Percentiles rank a stretch among this genome's conserved stretches.
phyloP scores from a whole-genome alignment of 2,888 invertebrate species.

The Apodemia hepburni region DNA sequence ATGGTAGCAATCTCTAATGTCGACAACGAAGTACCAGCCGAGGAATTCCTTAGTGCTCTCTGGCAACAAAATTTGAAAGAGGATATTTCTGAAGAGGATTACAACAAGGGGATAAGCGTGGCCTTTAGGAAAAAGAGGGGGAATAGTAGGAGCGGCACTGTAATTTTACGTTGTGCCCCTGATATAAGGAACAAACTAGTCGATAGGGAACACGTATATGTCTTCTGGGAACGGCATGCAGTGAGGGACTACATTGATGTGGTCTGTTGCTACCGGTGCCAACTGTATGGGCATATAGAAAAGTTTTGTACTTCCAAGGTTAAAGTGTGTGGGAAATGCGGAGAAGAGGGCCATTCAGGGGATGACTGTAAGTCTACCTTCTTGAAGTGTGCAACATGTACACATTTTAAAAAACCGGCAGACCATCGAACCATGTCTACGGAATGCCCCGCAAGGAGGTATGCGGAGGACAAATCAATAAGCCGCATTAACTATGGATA shows the following conservation, averaged over 20 bases:
- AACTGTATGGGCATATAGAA: neutral
- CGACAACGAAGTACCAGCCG: neutral
- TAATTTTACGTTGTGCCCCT: neutral
- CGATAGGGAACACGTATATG: neutral
- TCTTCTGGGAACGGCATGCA: neutral
- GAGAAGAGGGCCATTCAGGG: neutral
- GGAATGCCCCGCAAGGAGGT: neutral
- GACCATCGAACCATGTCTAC: neutral
- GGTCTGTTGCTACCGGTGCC: neutral
- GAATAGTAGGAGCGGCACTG: neutral
- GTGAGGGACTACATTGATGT: neutral
- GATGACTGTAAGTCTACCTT: neutral
- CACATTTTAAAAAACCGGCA: neutral
- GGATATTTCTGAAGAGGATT: neutral
- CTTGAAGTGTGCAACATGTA: neutral
- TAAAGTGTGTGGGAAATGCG: neutral
- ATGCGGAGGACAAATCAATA: neutral
- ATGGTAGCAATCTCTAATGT: no score
- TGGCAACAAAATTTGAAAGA: conserved; percentile 21
- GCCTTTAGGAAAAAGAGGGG: neutral
- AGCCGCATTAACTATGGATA: neutral
- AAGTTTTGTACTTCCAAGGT: neutral
- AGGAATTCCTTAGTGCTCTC: conserved; percentile 14
- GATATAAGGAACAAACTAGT: neutral
- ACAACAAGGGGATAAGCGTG: neutral